Evolutionary conservation across 2,888 invertebrate species (phyloP).

Genomic region (Amaurobius ferox): DNA sequence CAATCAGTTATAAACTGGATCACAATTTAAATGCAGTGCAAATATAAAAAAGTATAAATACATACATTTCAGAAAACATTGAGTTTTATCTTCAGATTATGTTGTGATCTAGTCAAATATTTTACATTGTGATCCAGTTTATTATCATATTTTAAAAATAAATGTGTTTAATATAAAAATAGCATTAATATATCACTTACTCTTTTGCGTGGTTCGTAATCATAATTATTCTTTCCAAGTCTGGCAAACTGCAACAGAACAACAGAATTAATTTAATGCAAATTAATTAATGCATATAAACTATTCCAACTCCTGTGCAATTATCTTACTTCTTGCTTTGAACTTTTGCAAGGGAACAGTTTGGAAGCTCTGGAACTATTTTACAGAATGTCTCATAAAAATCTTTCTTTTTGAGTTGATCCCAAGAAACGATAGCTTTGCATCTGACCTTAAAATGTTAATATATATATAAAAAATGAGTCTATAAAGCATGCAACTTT

Average conservation of each 20-base stretch:
- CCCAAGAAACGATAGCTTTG: constrained; percentile 57
- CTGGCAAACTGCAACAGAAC: constrained; percentile 59
- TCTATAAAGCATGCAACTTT: too few species aligned
- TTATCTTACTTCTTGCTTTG: constrained; percentile 23
- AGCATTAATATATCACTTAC: constrained; percentile 24
- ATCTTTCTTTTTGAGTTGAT: constrained; percentile 47
- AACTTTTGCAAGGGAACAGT: constrained; percentile 27
- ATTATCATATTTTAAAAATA: too few species aligned
- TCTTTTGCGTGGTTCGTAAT: constrained; percentile 76
- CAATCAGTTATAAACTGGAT: too few species aligned
- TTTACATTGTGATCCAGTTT: too few species aligned
- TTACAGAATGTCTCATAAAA: constrained; percentile 60
- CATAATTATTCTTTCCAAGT: constrained; percentile 64
- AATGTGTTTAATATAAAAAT: constrained; percentile 3
- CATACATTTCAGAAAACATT: too few species aligned
- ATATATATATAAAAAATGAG: too few species aligned
- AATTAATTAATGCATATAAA: too few species aligned
- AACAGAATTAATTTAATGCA: not conserved
- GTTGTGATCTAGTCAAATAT: too few species aligned
- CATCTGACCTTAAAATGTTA: constrained; percentile 19
- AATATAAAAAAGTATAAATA: too few species aligned
- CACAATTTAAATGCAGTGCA: too few species aligned
- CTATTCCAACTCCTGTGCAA: too few species aligned
- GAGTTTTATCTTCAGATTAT: too few species aligned
- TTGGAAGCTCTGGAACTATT: constrained; percentile 56